Evolutionary conservation across 2,797 vertebrate species (phyloP).

Genomic region (Danio jaintianensis): DNA sequence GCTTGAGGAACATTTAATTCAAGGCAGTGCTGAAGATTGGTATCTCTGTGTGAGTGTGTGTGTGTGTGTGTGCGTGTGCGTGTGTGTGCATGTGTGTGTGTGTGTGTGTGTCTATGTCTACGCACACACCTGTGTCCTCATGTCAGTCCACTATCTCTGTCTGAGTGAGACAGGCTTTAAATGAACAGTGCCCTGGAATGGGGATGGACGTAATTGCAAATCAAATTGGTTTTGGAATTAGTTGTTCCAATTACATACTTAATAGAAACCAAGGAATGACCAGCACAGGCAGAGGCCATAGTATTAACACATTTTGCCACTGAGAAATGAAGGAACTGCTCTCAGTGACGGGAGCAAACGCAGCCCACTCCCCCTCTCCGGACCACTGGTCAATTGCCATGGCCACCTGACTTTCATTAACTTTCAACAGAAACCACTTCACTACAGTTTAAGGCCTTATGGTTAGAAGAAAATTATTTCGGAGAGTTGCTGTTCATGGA

Average conservation of each 20-base stretch:
- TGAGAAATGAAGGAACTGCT: conserved; percentile 47
- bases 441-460: conserved; percentile 16
- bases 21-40: conserved; percentile 29
- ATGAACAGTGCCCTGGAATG: conserved; percentile 52
- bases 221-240: conserved; percentile 59
- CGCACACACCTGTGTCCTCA: conserved; percentile 21
- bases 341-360: conserved; percentile 22
- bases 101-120: conserved; percentile 4
- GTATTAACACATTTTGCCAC: conserved; percentile 51
- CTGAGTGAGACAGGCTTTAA: conserved; percentile 47
- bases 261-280: conserved; percentile 54
- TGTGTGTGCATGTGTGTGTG: neutral
- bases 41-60: neutral
- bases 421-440: conserved; percentile 26
- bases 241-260: conserved; percentile 57
- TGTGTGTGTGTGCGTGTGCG: neutral
- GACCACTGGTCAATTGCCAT: conserved; percentile 33
- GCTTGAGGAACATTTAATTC: conserved; percentile 41
- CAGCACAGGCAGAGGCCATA: conserved; percentile 41
- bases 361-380: conserved; percentile 6
- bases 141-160: conserved; percentile 45
- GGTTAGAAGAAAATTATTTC: conserved; percentile 2
- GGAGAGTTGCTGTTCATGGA: neutral
- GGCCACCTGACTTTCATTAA: conserved; percentile 48
- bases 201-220: conserved; percentile 51